phyloP scores from a whole-genome alignment of 2,888 invertebrate species.

The Colostygia pectinataria region DNA sequence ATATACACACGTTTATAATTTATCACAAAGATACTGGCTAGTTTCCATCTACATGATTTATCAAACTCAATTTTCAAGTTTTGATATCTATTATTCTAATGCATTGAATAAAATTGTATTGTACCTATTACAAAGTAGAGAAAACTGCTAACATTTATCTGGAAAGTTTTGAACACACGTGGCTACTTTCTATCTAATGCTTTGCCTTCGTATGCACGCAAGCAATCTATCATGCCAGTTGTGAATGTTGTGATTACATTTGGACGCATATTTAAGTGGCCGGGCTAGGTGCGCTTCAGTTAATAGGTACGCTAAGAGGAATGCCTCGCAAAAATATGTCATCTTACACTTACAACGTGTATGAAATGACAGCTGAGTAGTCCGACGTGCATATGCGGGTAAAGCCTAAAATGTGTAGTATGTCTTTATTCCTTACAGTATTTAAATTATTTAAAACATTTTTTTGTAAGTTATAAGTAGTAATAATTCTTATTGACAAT shows the following conservation, averaged over 20 bases:
- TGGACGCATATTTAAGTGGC: too few relatives aligned
- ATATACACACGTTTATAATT: constrained; percentile 72
- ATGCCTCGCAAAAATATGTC: too few relatives aligned
- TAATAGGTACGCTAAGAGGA: too few relatives aligned
- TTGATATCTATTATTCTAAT: constrained; percentile 4
- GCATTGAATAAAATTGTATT: not conserved
- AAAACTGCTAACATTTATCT: constrained; percentile 10
- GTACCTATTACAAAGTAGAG: constrained; percentile 6
- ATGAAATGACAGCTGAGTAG: too few relatives aligned
- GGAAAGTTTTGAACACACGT: constrained; percentile 23
- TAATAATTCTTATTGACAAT: too few relatives aligned
- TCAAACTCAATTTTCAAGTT: constrained; percentile 9
- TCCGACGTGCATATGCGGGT: too few relatives aligned
- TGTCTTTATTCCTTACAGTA: not conserved
- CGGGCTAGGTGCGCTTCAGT: too few relatives aligned
- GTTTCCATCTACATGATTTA: constrained; percentile 16
- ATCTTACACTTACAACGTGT: too few relatives aligned
- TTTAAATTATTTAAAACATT: not conserved
- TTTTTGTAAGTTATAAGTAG: too few relatives aligned
- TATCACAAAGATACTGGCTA: constrained; percentile 64
- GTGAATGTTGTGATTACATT: too few relatives aligned
- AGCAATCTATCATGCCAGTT: too few relatives aligned
- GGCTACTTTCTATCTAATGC: constrained; percentile 11
- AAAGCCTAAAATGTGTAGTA: not conserved
- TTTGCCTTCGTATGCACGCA: too few relatives aligned